Evolutionary conservation across 2,113 vertebrate species (phyloP), one percentile per base, ranked within the genome.

Genomic region (Nesoenas mayeri): DNA sequence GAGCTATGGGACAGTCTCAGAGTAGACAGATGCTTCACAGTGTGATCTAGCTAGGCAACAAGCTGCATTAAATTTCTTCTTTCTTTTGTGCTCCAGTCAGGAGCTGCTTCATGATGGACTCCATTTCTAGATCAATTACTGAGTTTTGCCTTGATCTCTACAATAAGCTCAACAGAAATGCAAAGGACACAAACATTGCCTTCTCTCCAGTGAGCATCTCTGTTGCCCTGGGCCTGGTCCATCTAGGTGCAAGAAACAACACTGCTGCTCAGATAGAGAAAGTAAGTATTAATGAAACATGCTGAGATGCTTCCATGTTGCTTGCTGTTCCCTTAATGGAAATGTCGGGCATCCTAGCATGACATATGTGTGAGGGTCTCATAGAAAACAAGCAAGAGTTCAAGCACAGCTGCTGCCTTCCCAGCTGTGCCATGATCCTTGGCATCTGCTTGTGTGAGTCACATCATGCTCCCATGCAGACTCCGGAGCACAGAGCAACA

Each of bases 131-230:
- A 84, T 62, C 97, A 25, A 89, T 98, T 84, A 96, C 60, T 62
- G 96, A 98, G 48, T 98, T 98, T 95, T 96, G 97, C 92, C 96
- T 98, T n/a, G 98, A 98, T 86, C 92, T 98, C 82, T 98, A 98
- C 69, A 93, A 95, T 70, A 89, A 97, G 40, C 92, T 98, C 54
- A 98, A 95, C 72, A 94, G 81, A 94, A 72, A 31, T 15, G 67
- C 90, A 53, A 15, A 6, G 73, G 44, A 13, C 11, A 91, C 60
- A 93, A 98, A 98, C 66, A 88, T 97, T 10, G 67, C 98, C 86
- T 95, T 97, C 73, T 98, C 97, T 79, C 98, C 98, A 29, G 47
- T 95, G 81, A 98, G 97, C 74, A 92, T 98, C 82, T 97, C 97
- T 9, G 61, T 92, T 54, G 97, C 98, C 64, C 88, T 98, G 25